These are phyloP conservation scores for Aradus depressus DNA, from an alignment of 2,888 invertebrate species.

Conservation along the genomic window DNA sequence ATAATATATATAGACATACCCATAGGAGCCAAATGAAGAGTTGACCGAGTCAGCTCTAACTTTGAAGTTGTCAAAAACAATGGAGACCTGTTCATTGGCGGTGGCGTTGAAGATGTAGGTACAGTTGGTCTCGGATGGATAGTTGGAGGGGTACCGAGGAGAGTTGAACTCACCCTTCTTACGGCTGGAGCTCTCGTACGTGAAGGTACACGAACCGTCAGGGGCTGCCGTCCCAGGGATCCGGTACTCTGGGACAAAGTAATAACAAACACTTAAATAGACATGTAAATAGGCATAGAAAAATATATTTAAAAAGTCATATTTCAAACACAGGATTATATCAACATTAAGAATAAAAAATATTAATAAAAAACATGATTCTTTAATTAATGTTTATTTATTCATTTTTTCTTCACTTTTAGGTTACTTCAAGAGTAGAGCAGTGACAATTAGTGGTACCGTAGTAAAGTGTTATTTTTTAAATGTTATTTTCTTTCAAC, in stretches of 20 bases:
- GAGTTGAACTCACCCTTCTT: conserved; percentile 90
- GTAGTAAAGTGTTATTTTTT: too few relatives aligned
- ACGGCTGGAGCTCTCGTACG: conserved; percentile 75
- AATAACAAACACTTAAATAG: conserved; percentile 12
- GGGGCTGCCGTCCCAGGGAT: conserved; percentile 91
- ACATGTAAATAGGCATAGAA: background rate
- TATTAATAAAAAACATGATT: conserved; percentile 8
- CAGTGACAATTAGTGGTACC: too few relatives aligned
- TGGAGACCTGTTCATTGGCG: conserved; percentile 77
- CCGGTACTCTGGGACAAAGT: conserved; percentile 58
- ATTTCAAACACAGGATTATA: background rate
- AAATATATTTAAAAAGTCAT: background rate
- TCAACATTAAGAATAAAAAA: conserved; percentile 8
- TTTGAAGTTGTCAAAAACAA: conserved; percentile 86
- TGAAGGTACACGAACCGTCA: conserved; percentile 82
- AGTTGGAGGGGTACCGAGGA: conserved; percentile 90
- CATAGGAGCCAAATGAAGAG: conserved; percentile 60
- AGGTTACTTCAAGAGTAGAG: too few relatives aligned
- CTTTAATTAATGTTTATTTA: background rate
- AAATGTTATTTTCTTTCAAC: too few relatives aligned
- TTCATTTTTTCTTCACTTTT: too few relatives aligned
- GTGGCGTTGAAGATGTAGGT: conserved; percentile 80
- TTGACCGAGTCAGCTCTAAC: conserved; percentile 72
- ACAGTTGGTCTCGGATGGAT: conserved; percentile 90
- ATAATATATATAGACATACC: conserved; percentile 44